Percentiles rank a stretch among this genome's conserved stretches.
phyloP scores from a whole-genome alignment of 1,140 invertebrate species.

The Trichonephila clavipes region DNA sequence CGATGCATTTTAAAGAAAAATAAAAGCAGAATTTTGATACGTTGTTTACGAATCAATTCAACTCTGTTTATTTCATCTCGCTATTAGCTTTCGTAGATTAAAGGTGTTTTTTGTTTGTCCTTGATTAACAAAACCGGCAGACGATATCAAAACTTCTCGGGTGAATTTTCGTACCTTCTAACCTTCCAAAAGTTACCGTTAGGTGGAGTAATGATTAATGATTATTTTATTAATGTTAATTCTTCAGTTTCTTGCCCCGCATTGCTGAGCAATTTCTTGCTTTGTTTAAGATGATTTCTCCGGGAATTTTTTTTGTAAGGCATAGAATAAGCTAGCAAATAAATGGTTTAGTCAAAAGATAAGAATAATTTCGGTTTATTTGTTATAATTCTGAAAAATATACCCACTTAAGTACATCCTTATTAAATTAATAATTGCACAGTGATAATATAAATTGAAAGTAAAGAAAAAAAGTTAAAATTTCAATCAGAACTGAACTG shows the following conservation, averaged over 20 bases:
- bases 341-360: neutral
- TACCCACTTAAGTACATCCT: no score
- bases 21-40: neutral
- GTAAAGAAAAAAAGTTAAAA: no score
- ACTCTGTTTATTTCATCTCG: neutral
- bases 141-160: neutral
- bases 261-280: neutral
- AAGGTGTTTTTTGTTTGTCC: neutral
- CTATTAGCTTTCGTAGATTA: neutral
- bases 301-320: neutral
- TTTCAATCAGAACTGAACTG: no score
- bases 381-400: no score
- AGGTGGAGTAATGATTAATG: constrained; percentile 1
- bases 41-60: constrained; percentile 2
- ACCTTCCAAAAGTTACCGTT: neutral
- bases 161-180: neutral
- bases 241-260: neutral
- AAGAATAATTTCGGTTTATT: no score
- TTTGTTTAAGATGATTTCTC: neutral
- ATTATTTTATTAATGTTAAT: neutral
- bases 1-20: neutral
- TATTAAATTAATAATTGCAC: no score
- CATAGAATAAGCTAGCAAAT: neutral
- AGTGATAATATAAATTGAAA: no score
- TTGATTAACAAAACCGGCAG: neutral